A percentile compares a stretch with the other conserved stretches of the same genome.
These are phyloP conservation scores for Morelia viridis DNA, from an alignment of 2,797 vertebrate genomes.

Conservation along the genomic window DNA sequence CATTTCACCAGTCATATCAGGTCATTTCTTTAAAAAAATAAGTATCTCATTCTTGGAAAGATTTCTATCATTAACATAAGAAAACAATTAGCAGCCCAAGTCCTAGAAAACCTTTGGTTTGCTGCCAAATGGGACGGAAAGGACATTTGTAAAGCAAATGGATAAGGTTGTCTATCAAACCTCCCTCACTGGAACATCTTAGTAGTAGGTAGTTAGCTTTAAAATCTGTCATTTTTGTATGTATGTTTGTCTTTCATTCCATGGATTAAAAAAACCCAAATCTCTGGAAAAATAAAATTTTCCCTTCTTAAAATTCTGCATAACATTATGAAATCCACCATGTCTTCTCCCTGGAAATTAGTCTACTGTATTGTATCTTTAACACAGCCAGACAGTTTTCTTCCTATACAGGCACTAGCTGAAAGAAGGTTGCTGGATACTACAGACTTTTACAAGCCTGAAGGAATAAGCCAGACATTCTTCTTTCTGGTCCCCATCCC, in stretches of 20 bases:
- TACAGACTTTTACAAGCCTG: constrained; percentile 5
- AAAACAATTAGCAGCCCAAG: not conserved
- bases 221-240: not conserved
- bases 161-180: not conserved
- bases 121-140: not conserved
- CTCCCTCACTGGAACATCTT: not conserved
- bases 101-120: not conserved
- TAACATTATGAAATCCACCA: not conserved
- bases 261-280: not conserved
- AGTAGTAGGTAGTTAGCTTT: not conserved
- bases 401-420: not conserved
- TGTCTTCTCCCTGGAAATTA: not conserved
- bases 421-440: constrained; percentile 14
- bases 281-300: not conserved
- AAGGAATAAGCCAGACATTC: constrained; percentile 43
- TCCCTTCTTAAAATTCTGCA: not conserved
- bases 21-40: not conserved
- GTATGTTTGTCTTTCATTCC: not conserved
- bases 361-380: not conserved
- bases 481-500: not conserved
- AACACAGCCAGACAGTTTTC: accelerated
- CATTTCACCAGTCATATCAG: not conserved
- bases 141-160: not conserved
- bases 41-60: not conserved
- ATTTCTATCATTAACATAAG: not conserved